phyloP scores from a whole-genome alignment of 2,113 vertebrate genomes.

The Clarias gariepinus region DNA sequence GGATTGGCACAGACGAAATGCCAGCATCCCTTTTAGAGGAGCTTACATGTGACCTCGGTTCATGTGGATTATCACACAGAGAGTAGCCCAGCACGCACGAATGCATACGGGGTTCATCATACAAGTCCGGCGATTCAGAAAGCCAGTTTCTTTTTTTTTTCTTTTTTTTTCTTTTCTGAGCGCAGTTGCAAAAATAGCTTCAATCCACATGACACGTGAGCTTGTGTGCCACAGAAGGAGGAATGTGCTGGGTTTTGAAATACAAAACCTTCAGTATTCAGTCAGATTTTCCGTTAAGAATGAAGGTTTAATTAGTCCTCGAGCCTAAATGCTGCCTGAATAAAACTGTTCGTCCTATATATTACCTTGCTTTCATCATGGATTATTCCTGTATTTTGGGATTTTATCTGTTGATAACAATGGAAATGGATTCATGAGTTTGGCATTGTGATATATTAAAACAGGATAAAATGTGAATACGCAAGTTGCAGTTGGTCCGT shows the following conservation, averaged over 20 bases:
- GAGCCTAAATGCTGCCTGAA: neutral
- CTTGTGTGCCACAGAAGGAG: neutral
- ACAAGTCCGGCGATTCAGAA: neutral
- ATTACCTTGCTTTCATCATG: neutral
- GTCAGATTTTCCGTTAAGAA: neutral
- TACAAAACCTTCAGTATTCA: neutral
- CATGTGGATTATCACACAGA: conserved; percentile 27
- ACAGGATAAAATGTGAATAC: neutral
- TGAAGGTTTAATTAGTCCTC: neutral
- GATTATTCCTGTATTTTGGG: neutral
- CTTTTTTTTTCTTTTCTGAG: neutral
- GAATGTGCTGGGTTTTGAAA: neutral
- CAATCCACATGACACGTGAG: neutral
- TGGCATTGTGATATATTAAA: neutral
- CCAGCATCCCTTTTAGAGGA: conserved; percentile 16
- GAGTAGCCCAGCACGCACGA: neutral
- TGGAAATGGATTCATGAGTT: neutral
- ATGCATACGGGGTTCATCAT: neutral
- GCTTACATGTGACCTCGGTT: conserved; percentile 20
- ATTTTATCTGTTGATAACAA: neutral
- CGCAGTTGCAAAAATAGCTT: neutral
- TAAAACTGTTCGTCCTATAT: neutral
- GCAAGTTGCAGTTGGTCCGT: neutral
- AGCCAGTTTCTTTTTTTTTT: neutral
- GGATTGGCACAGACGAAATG: conserved; percentile 8